A percentile compares a stretch with the other conserved stretches of the same genome.
Evolutionary conservation across 2,888 invertebrate species (phyloP).

Genomic region (Drosophila nr. medialis): DNA sequence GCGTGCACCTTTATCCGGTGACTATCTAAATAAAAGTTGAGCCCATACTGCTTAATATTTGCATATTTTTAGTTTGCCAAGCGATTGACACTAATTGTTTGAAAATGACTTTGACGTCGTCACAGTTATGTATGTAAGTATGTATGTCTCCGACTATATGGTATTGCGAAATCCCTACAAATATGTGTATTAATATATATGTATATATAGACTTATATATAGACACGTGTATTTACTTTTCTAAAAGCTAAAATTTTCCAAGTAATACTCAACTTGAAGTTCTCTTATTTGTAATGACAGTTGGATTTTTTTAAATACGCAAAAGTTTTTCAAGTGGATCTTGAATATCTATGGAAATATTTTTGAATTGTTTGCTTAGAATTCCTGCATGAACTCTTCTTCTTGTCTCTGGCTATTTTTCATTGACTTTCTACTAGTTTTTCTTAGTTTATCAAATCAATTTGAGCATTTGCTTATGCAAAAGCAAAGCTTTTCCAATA

Average conservation of each 20-base stretch:
- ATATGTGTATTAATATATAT: conserved; percentile 15
- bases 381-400: background rate
- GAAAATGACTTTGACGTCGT: conserved; percentile 53
- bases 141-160: conserved; percentile 20
- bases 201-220: conserved; percentile 16
- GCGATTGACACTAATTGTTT: conserved; percentile 79
- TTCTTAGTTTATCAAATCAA: background rate
- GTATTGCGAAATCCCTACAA: conserved; percentile 57
- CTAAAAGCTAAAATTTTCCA: conserved; percentile 38
- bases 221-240: conserved; percentile 42
- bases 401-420: background rate
- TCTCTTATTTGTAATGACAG: background rate
- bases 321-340: background rate
- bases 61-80: conserved; percentile 73
- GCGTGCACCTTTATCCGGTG: conserved; percentile 28
- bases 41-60: conserved; percentile 52
- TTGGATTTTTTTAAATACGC: background rate
- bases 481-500: background rate
- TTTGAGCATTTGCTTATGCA: background rate
- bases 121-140: conserved; percentile 15
- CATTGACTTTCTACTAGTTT: background rate
- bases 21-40: conserved; percentile 38
- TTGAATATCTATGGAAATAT: background rate
- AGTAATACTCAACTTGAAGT: conserved; percentile 28
- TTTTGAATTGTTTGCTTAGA: background rate